A percentile compares a stretch with the other conserved stretches of the same genome.
Conservation (phyloP, 2,888 invertebrate genomes). For the Xanthia togata region DNA sequence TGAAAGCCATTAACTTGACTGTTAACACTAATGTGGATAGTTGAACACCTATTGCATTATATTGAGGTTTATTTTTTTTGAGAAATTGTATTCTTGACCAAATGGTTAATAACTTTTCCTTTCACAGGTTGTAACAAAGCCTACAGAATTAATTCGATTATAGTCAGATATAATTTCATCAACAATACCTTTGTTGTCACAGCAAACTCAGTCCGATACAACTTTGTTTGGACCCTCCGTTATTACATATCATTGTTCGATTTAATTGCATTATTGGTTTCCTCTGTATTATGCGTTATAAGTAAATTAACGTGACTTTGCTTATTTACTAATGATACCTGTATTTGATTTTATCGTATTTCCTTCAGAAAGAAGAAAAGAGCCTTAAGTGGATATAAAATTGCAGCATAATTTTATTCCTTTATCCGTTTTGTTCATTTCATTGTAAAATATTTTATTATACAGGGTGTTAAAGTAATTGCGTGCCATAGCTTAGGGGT, state of each 20-base stretch:
- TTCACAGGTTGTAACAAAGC: not conserved
- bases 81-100: not conserved
- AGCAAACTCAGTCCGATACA: constrained; percentile 47
- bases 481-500: no score
- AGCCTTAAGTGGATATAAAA: constrained; percentile 16
- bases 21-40: constrained; percentile 5
- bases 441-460: constrained; percentile 24
- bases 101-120: not conserved
- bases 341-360: constrained; percentile 9
- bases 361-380: not conserved
- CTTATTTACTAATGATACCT: constrained; percentile 16
- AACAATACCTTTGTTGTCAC: constrained; percentile 54
- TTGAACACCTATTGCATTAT: constrained; percentile 11
- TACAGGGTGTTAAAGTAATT: no score
- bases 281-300: constrained; percentile 20
- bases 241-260: constrained; percentile 49
- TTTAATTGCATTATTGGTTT: constrained; percentile 57
- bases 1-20: constrained; percentile 22
- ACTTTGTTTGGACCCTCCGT: constrained; percentile 46
- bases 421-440: constrained; percentile 24
- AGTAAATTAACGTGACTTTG: constrained; percentile 18
- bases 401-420: constrained; percentile 27
- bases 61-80: not conserved
- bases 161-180: constrained; percentile 51
- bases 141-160: constrained; percentile 39